These are phyloP conservation scores for Pelmatolapia mariae DNA, from an alignment of 2,113 vertebrate genomes.

Conservation along the genomic window DNA sequence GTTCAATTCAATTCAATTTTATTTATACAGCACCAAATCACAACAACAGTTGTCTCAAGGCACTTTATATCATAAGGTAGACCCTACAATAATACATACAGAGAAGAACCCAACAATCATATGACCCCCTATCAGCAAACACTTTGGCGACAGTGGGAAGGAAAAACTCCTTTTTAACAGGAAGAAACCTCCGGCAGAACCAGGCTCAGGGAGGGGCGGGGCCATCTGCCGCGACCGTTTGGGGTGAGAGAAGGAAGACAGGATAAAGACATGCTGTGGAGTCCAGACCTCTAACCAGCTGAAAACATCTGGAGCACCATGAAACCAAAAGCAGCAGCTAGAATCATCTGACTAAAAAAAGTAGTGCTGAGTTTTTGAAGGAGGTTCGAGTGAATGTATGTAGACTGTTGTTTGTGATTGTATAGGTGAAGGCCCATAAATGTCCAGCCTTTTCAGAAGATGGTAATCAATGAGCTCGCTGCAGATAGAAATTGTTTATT, in stretches of 20 bases:
- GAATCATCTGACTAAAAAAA: neutral
- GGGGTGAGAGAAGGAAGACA: neutral
- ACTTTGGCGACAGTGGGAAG: accelerated
- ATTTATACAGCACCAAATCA: accelerated
- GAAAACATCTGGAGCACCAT: neutral
- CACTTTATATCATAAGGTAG: accelerated
- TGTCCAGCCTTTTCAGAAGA: neutral
- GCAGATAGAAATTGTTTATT: neutral
- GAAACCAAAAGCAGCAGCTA: neutral
- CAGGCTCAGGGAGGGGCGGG: neutral
- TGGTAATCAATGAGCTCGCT: neutral
- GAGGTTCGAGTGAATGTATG: accelerated
- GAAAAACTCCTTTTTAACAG: neutral
- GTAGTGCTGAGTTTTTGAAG: neutral
- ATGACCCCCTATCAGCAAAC: accelerated
- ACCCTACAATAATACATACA: accelerated
- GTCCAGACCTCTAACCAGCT: neutral
- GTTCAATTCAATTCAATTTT: neutral
- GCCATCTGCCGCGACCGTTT: accelerated
- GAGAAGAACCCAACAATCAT: neutral
- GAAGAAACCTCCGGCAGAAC: neutral
- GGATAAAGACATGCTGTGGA: neutral
- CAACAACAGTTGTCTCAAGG: accelerated
- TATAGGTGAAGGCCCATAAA: accelerated
- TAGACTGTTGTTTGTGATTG: neutral